Base-by-base conservation (phyloP, 2,888 invertebrate genomes). In the Hetaerina titia region DNA sequence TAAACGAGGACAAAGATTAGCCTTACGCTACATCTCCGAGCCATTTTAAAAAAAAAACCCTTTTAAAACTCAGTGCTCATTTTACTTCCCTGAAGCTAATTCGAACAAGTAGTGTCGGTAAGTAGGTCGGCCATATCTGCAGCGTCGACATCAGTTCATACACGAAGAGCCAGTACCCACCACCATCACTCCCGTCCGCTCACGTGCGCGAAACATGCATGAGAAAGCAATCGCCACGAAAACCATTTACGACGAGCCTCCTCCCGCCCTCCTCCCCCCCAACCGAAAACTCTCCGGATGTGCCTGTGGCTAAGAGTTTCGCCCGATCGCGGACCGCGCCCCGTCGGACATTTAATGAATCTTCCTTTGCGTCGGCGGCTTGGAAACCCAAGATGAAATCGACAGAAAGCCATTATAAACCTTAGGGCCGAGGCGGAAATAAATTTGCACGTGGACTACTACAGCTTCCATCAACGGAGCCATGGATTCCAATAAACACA, bases 11-110 rank as follows among this genome's bases (percentile, higher is more conserved):
- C 74, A 81, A 81, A 81, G 81, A 81, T 81, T 31, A 74, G 81
- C 31, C 31, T 81, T 31, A 81, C 31, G 81, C 81, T 69, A 81
- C 81, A 81, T 31, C 81, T 31, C 22, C 11, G 13, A 81, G 81
- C 11, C 81, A 31, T 81, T 81, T 6, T 15, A 81, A 31, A 31
- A 81, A n/a, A 69, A n/a, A 69, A 81, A 8, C 81, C 81, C 25
- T 31, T 69, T 81, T 31, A 81, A 81, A 81, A 31, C 81, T 9
- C 31, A 81, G 25, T 81, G 81, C 81, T 31, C 31, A 81, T 81
- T 81, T 81, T 81, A 81, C 81, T 81, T 81, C 81, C 81, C 81
- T 31, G 81, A 81, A 81, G 81, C 81, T 81, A 81, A 81, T 81
- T 81, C 81, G 81, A 81, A 81, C 31, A 81, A 81, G 81, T 81